phyloP scores from a whole-genome alignment of 1,140 invertebrate species.

The Meloidogyne floridensis region DNA sequence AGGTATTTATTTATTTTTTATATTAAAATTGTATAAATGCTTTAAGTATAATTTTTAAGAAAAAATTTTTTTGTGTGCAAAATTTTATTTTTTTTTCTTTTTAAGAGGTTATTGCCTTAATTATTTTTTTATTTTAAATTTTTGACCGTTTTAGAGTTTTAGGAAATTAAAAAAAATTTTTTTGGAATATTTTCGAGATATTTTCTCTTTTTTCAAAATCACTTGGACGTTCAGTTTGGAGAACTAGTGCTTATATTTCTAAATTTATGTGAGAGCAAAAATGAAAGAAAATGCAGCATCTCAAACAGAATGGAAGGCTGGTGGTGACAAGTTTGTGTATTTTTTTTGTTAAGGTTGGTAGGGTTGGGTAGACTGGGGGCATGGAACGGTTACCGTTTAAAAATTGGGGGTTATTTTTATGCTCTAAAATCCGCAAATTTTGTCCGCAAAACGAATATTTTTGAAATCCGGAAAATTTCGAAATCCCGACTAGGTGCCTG shows the following conservation, averaged over 20 bases:
- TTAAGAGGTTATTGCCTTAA: not conserved
- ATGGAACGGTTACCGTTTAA: no score
- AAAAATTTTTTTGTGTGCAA: not conserved
- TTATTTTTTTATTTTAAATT: not conserved
- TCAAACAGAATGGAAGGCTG: slow-evolving; percentile 43
- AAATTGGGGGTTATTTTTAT: no score
- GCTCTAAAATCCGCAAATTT: no score
- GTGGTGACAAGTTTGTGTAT: slow-evolving; percentile 14
- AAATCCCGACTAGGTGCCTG: no score
- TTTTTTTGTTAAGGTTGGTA: slow-evolving; percentile 1
- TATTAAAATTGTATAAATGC: slow-evolving; percentile 3
- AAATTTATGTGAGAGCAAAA: not conserved
- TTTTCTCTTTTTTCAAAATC: not conserved
- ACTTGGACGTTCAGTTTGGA: not conserved
- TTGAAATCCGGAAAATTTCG: no score
- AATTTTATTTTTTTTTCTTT: not conserved
- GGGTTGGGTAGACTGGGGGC: no score
- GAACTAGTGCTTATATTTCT: not conserved
- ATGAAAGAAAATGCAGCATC: slow-evolving; percentile 15
- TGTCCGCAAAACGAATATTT: no score
- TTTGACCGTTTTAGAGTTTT: not conserved
- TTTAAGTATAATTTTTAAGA: slow-evolving; percentile 5
- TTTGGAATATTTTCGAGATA: not conserved
- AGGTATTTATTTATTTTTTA: not conserved
- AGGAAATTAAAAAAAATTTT: not conserved